Evolutionary conservation across 2,797 vertebrate genomes (phyloP).

Genomic region (Dicrostonyx torquatus): DNA sequence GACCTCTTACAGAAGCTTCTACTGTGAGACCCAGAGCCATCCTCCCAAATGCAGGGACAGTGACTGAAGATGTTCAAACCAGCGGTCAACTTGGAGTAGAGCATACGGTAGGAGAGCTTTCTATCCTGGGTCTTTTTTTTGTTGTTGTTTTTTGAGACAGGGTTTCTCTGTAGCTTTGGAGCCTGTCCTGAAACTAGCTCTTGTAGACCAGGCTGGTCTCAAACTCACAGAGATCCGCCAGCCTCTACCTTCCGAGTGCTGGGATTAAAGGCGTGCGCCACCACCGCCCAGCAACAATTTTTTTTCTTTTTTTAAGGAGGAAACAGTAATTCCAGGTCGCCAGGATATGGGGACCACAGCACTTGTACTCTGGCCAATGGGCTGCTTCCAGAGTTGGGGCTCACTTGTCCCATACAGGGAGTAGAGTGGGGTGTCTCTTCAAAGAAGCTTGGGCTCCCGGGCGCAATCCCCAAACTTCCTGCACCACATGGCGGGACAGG

Average conservation of each 20-base stretch:
- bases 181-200: too few species aligned
- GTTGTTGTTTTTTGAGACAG: too few species aligned
- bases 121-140: not conserved
- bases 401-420: fast-evolving
- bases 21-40: not conserved
- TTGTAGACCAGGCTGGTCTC: too few species aligned
- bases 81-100: not conserved
- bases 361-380: not conserved
- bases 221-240: too few species aligned
- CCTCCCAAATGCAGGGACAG: not conserved
- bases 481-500: not conserved
- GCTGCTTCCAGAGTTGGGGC: not conserved
- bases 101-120: too few species aligned
- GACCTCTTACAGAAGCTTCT: too few species aligned
- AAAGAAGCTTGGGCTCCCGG: not conserved
- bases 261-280: too few species aligned
- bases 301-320: not conserved
- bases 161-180: too few species aligned
- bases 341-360: not conserved
- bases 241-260: too few species aligned
- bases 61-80: not conserved
- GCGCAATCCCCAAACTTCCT: fast-evolving
- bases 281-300: too few species aligned
- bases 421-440: fast-evolving
- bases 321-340: too few species aligned